Base-by-base conservation (phyloP, 1,140 invertebrate species). In the Drosophila jambulina region DNA sequence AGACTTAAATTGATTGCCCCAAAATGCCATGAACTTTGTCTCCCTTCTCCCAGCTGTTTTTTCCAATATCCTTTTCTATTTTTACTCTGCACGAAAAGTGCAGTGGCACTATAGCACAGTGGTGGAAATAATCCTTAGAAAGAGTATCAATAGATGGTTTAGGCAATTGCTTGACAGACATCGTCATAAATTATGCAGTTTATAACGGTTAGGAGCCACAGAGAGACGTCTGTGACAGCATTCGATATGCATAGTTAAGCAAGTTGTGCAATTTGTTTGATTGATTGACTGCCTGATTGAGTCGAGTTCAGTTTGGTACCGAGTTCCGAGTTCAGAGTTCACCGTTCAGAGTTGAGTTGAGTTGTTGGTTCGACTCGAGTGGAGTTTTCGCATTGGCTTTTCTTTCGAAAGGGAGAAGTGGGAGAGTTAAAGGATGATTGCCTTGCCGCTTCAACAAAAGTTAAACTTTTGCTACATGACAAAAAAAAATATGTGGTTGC, bases 261-360 rank as follows among this genome's bases (percentile, higher is more conserved):
- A 75, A 83, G 80, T 80, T 87, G 79, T 75, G 58, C 79, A 80
- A 86, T 82, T 87, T 83, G 59, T 80, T 80, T 83, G 80, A 79
- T 82, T 86, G 84, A 86, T 86, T 83, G 84, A 88, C 80, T 87
- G 60, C 53, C 58, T 87, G 84, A 83, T 88, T 88, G 80, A 83
- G 67, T 58, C 53, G 53, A 75, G 43, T 45, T 27, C 25, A 56
- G 57, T 49, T 75, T 17, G 19, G 38, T 45, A 43, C n/a, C 48
- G 15, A 57, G 29, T 40, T 42, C 17, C 25, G 59, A 43, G 60
- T 54, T 25, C 48, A 51, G 48, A 12, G 48, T 51, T 51, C 25
- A 27, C 21, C 12, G 43, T 45, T 45, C 45, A 15, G 60, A 64
- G 40, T 21, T 4, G 48, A 32, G 63, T 48, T 23, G 19, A 58